phyloP scores from a whole-genome alignment of 2,113 vertebrate species.

The Xiphophorus hellerii region DNA sequence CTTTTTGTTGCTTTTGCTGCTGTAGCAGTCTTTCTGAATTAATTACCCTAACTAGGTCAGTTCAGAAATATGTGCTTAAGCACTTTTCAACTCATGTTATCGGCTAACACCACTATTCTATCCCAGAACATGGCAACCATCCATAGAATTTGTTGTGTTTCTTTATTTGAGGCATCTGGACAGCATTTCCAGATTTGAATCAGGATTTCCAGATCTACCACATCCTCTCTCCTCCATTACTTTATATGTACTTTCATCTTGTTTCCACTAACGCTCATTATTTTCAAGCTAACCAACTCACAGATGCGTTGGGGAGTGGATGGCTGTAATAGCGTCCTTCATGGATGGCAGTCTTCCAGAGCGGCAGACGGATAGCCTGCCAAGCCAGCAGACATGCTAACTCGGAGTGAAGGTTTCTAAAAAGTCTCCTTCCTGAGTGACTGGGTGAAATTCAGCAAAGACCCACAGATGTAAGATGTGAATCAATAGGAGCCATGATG shows the following conservation, averaged over 20 bases:
- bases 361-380: constrained; percentile 21
- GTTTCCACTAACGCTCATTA: not conserved
- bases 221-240: not conserved
- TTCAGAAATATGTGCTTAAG: constrained; percentile 18
- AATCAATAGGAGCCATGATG: constrained; percentile 1
- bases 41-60: constrained; percentile 27
- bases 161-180: not conserved
- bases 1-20: constrained; percentile 21
- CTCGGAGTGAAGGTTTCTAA: too few relatives aligned
- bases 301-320: constrained; percentile 5
- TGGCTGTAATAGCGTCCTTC: constrained; percentile 54
- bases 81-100: constrained; percentile 18
- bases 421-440: too few relatives aligned
- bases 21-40: constrained; percentile 32
- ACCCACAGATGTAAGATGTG: constrained; percentile 1
- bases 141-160: not conserved
- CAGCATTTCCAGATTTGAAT: rapidly evolving
- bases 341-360: constrained; percentile 50
- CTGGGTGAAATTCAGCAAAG: too few relatives aligned
- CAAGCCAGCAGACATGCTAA: not conserved
- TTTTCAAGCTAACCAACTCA: not conserved
- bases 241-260: not conserved
- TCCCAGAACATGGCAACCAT: constrained; percentile 6
- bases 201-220: not conserved
- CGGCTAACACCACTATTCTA: constrained; percentile 5